Base-by-base conservation (phyloP, 2,888 invertebrate species). In the Aproaerema taeniolella region DNA sequence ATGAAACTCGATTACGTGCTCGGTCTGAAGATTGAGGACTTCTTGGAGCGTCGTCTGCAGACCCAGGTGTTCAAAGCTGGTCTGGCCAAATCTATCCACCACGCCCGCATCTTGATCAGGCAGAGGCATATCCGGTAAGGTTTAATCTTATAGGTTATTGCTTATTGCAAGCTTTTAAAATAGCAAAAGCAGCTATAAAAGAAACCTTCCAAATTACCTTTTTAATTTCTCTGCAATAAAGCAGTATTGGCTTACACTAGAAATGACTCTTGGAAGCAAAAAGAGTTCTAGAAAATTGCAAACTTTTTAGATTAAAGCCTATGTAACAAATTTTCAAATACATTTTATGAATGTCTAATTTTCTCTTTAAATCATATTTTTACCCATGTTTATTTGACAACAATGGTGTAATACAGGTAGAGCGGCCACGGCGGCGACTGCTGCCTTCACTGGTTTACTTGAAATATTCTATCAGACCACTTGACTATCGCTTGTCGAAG, bases 1-100 rank as follows among this genome's bases (percentile, higher is more conserved):
- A 99, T 99, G 99, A 99, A 99, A 88, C 97, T 99, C 64, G 99
- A 99, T 99, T 99, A 99, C 67, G 99, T 99, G 57, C 91, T 99
- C 72, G 99, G 99, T 88, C 90, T 99, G 61, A 96, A 98, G 87
- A 96, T 98, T 63, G 99, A 99, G 87, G 99, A 99, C 89, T 99
- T 99, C 90, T 93, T 99, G 90, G 99, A 99, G 88, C 93, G 99
- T 50, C 94, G 99, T 78, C 92, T 99, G 44, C 99, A 99, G 88
- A 99, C 99, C 0, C 99, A 96, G 81, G 98, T 98, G 40, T 99
- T 99, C 91, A 99, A 99, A 85, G 91, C 99, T 68, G 99, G 99
- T 67, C 91, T 99, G 16, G 99, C 99, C 51, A 99, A 99, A 87
- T 98, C 98, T 38, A 99, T 99, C 80, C 99, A 99, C 90, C 99